phyloP scores from a whole-genome alignment of 2,113 vertebrate species.

The Hippoglossus stenolepis region DNA sequence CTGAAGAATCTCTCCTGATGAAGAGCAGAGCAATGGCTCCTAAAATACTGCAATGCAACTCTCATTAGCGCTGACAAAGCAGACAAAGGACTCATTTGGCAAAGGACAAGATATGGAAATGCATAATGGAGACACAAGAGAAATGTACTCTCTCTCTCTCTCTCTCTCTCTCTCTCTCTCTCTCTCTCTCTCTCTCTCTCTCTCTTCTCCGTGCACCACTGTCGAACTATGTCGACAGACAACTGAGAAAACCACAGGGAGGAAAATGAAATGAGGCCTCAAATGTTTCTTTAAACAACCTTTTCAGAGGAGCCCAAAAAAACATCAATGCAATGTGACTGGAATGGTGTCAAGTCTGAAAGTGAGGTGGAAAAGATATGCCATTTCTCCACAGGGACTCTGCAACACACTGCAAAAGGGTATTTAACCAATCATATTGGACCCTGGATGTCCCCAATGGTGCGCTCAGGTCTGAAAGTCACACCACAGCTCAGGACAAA shows the following conservation, averaged over 20 bases:
- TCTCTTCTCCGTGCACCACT: neutral
- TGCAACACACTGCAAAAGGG: neutral
- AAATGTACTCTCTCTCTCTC: slow-evolving; percentile 3
- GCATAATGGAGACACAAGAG: slow-evolving; percentile 30
- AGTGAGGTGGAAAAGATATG: neutral
- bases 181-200: neutral
- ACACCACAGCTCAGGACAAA: neutral
- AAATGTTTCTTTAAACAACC: slow-evolving; percentile 47
- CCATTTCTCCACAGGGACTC: neutral
- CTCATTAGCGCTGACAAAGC: slow-evolving; percentile 54
- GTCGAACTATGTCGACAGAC: neutral
- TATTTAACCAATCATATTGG: slow-evolving; percentile 15
- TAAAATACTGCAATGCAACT: slow-evolving; percentile 54
- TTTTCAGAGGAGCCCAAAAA: slow-evolving; percentile 5
- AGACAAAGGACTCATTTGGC: slow-evolving; percentile 60
- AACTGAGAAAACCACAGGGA: slow-evolving; percentile 1
- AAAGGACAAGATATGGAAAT: slow-evolving; percentile 44
- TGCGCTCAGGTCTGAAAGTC: neutral
- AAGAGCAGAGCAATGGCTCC: slow-evolving; percentile 51
- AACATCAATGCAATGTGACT: slow-evolving; percentile 20
- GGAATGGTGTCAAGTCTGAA: slow-evolving; percentile 13
- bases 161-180: slow-evolving; percentile 2
- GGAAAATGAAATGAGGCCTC: slow-evolving; percentile 36
- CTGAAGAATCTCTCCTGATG: slow-evolving; percentile 55
- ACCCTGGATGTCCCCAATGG: neutral